phyloP scores from a whole-genome alignment of 2,113 vertebrate species.

The Takifugu flavidus region DNA sequence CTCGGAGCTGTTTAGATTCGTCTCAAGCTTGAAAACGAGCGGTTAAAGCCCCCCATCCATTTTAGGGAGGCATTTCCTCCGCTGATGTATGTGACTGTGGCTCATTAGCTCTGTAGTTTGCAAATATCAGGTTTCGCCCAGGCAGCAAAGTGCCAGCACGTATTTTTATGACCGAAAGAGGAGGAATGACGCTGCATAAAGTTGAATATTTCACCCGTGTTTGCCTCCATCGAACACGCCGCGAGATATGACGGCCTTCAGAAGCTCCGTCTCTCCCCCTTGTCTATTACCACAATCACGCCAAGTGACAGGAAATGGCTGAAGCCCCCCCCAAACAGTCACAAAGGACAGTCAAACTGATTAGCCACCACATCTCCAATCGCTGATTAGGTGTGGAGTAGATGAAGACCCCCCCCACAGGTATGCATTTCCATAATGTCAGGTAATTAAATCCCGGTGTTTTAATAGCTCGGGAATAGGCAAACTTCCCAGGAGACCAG shows the following conservation, averaged over 20 bases:
- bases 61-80: conserved; percentile 45
- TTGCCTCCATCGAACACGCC: not conserved
- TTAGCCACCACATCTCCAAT: conserved; percentile 65
- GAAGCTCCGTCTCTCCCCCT: conserved; percentile 29
- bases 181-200: conserved; percentile 3
- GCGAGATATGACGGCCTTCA: conserved; percentile 25
- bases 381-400: conserved; percentile 71
- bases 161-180: conserved; percentile 42
- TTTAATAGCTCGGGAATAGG: conserved; percentile 68
- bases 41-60: conserved; percentile 43
- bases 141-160: conserved; percentile 9
- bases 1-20: conserved; percentile 55
- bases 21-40: conserved; percentile 36
- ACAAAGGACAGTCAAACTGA: conserved; percentile 54
- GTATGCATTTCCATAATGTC: conserved; percentile 75
- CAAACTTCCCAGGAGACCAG: conserved; percentile 56
- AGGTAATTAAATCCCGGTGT: conserved; percentile 73
- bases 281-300: conserved; percentile 38
- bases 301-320: conserved; percentile 16
- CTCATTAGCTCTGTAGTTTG: conserved; percentile 42
- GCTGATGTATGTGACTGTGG: conserved; percentile 49
- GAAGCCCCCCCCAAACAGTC: no score
- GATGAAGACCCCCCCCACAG: conserved; percentile 68
- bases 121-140: conserved; percentile 41
- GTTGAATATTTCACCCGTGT: no score